Evolutionary conservation across 2,113 vertebrate genomes (phyloP).

Genomic region (Scolopax mira): DNA sequence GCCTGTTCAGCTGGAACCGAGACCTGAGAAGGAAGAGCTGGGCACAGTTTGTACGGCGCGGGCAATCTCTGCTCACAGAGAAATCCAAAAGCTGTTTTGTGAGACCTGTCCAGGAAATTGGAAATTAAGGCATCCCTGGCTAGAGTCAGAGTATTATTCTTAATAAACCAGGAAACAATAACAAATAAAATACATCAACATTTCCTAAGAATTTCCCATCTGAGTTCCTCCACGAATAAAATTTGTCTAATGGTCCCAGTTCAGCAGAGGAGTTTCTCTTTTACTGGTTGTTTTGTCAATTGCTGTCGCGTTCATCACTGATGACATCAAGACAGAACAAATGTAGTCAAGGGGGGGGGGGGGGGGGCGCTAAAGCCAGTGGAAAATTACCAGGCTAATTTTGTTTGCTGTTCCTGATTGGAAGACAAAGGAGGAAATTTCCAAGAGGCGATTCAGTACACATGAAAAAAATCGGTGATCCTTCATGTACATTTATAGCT

Average conservation of each 20-base stretch:
- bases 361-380: not conserved
- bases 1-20: not conserved
- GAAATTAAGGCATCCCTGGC: not conserved
- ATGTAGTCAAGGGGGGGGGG: not conserved
- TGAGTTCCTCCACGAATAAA: not conserved
- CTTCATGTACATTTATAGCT: not conserved
- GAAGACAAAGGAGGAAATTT: not conserved
- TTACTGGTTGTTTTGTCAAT: not conserved
- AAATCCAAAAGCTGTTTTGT: not conserved
- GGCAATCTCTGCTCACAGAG: not conserved
- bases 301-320: not conserved
- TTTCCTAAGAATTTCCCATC: not conserved
- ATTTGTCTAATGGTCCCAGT: not conserved
- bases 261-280: not conserved
- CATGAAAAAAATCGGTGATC: not conserved
- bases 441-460: not conserved
- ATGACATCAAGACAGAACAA: not conserved
- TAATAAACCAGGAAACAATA: not conserved
- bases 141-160: not conserved
- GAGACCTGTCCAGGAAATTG: not conserved
- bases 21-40: not conserved
- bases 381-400: constrained; percentile 10
- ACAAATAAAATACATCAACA: not conserved
- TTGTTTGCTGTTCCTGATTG: not conserved
- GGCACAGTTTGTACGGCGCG: not conserved